Percentiles rank a stretch among this genome's conserved stretches.
These are phyloP conservation scores for Suillia variegata DNA, from an alignment of 2,888 invertebrate genomes.

Conservation along the genomic window DNA sequence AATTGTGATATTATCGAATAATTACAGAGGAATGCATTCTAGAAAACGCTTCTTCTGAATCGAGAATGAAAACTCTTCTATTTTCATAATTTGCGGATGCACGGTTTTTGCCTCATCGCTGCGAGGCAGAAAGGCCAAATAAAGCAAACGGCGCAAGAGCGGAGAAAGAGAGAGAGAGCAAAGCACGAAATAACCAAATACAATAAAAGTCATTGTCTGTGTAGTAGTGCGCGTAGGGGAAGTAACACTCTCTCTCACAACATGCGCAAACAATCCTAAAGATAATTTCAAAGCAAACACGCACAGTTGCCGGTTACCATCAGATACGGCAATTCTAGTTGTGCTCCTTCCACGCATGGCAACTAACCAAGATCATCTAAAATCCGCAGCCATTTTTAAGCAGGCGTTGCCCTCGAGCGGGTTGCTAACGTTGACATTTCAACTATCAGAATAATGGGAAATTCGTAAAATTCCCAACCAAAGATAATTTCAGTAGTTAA, in stretches of 20 bases:
- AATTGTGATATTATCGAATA: no score
- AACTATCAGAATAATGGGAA: conserved; percentile 43
- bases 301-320: no score
- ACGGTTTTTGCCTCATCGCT: no score
- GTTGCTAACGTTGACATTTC: conserved; percentile 17
- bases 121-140: conserved; percentile 21
- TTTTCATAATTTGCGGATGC: no score
- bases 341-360: conserved; percentile 28
- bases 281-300: background rate
- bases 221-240: conserved; percentile 34
- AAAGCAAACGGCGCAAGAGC: conserved; percentile 9
- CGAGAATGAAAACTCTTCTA: no score
- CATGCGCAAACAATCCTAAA: background rate
- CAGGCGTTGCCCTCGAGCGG: conserved; percentile 40
- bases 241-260: conserved; percentile 17
- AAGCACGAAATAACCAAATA: background rate
- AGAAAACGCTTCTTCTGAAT: no score
- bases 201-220: conserved; percentile 8
- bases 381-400: conserved; percentile 46
- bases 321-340: no score
- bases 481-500: no score
- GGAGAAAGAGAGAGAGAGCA: background rate
- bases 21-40: no score
- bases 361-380: conserved; percentile 33
- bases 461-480: no score